These are phyloP conservation scores for Eunapius fragilis DNA, from an alignment of 37 sponge, comb jelly and placozoan species.

Conservation along the genomic window DNA sequence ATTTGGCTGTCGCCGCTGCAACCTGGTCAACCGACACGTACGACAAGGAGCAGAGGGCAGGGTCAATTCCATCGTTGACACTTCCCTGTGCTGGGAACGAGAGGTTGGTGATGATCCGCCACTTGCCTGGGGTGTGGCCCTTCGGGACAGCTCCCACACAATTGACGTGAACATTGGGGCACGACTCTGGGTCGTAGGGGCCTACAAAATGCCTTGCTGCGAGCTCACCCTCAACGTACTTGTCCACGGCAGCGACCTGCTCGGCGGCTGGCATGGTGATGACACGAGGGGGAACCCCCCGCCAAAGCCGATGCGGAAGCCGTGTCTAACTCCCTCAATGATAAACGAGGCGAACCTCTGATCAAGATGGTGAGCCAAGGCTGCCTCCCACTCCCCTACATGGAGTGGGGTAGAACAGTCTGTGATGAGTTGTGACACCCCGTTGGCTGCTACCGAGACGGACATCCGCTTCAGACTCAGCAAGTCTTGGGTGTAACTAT, in stretches of 20 bases:
- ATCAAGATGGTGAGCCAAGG: constrained; percentile 17
- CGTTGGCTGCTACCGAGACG: neutral
- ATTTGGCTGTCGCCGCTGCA: neutral
- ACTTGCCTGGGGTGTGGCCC: constrained; percentile 22
- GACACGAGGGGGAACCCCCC: neutral
- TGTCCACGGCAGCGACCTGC: neutral
- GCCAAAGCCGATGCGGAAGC: constrained; percentile 31
- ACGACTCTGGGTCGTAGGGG: neutral
- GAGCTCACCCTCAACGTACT: neutral
- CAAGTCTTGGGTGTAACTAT: constrained; percentile 12
- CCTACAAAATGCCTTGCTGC: neutral
- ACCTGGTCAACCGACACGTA: constrained; percentile 15
- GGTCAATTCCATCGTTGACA: constrained; percentile 31
- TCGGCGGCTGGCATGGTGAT: neutral
- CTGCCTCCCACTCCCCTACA: neutral
- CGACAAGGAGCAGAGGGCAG: constrained; percentile 8
- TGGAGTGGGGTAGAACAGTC: constrained; percentile 8
- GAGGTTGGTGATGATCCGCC: constrained; percentile 15
- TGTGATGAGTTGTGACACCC: neutral
- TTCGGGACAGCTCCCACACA: constrained; percentile 37
- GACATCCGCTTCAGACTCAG: constrained; percentile 10
- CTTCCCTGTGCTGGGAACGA: constrained; percentile 1
- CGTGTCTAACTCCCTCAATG: neutral
- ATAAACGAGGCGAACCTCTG: neutral
- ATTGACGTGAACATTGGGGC: constrained; percentile 17